Evolutionary conservation across 2,888 invertebrate species (phyloP), one percentile per base, ranked within the genome.

Genomic region (Tenthredo livida): DNA sequence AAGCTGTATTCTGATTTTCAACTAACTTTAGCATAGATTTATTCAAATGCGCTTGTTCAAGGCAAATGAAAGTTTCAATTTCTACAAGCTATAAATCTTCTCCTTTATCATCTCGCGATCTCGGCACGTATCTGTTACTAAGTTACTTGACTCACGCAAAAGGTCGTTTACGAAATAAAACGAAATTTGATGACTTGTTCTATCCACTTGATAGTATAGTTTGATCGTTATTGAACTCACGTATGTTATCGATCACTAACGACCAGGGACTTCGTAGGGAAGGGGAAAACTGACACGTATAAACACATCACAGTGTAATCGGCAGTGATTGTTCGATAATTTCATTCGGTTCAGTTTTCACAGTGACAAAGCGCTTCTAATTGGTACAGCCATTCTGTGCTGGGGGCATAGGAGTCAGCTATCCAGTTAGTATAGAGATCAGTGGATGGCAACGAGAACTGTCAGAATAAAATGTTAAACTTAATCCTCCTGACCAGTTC

Each of bases 21-120:
- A 29, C 15, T 15, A 77, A 77, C 2, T 54, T 54, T 25, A 54
- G 33, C 77, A 29, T 33, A 77, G 37, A 61, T 61, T 80, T 40
- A 80, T 61, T 61, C 40, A 61, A 61, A 80, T 61, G 40, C 21
- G 25, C 1, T 17, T 37, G 58, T 61, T 80, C 80, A 80, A 80
- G 80, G 80, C 25, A 21, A 80, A 80, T 80, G 80, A 80, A 80
- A 80, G 80, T 80, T 61, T 15, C 15, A 61, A 80, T 61, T 80
- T 61, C 40, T 80, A 80, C 80, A 33, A 80, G 80, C 61, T 25
- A 17, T 80, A 80, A 80, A 37, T 80, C 61, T 80, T 80, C 25
- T 61, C 15, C 40, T 61, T 15, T 80, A 61, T 80, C 58, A 61
- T 80, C 80, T 40, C 61, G 77, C 77, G 77, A 77, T 77, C 80